Evolutionary conservation across 2,113 vertebrate genomes (phyloP).

Genomic region (Hyla sarda): DNA sequence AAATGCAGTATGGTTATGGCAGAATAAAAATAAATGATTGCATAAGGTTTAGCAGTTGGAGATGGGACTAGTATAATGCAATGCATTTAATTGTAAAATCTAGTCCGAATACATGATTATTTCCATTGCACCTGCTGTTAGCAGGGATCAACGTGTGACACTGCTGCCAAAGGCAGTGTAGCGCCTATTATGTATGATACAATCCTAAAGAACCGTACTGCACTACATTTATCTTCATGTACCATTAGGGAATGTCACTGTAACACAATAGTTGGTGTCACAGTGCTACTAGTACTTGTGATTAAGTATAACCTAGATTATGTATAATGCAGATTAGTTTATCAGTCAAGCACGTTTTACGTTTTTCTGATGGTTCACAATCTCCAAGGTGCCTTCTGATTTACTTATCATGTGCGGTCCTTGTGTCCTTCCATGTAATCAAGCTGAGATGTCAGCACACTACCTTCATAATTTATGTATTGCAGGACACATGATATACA

Average conservation of each 20-base stretch:
- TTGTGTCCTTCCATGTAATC: not conserved
- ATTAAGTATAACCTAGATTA: not conserved
- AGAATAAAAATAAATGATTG: too few relatives aligned
- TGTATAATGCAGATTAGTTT: not conserved
- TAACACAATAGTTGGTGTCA: not conserved
- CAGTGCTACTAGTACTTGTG: not conserved
- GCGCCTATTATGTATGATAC: not conserved
- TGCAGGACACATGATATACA: not conserved
- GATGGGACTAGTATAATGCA: too few relatives aligned
- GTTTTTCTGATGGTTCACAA: not conserved
- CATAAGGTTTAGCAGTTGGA: too few relatives aligned
- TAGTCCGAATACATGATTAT: too few relatives aligned
- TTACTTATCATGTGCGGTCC: not conserved
- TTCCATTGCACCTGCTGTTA: too few relatives aligned
- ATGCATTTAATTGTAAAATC: too few relatives aligned
- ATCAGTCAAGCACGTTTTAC: not conserved
- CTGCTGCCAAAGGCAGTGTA: too few relatives aligned
- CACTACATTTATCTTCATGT: not conserved
- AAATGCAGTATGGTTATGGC: too few relatives aligned
- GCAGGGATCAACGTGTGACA: too few relatives aligned
- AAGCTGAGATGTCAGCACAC: not conserved
- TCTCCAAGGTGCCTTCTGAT: constrained; percentile 24
- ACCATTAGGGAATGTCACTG: not conserved
- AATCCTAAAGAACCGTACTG: not conserved
- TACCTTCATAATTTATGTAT: constrained; percentile 27